Evolutionary conservation across 2,113 vertebrate genomes (phyloP).

Genomic region (Antechinus stuartii): DNA sequence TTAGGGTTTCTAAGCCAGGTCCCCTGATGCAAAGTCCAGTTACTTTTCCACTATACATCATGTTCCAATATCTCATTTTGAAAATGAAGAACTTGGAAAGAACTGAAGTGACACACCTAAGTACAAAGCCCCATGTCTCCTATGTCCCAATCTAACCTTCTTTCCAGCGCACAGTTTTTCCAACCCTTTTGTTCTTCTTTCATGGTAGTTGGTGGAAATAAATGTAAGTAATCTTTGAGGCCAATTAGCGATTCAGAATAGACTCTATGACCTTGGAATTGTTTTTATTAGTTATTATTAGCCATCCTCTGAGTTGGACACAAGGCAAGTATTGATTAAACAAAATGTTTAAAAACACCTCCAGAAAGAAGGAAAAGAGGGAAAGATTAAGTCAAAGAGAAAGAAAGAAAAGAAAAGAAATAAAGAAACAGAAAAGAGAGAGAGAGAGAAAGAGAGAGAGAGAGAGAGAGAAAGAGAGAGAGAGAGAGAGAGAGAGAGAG

Average conservation of each 20-base stretch:
- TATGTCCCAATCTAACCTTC: background rate
- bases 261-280: background rate
- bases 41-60: background rate
- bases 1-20: background rate
- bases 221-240: background rate
- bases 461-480: background rate
- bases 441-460: too few species aligned
- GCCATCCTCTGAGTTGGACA: background rate
- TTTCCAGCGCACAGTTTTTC: too few species aligned
- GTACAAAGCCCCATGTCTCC: background rate
- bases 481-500: background rate
- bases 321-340: background rate
- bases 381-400: background rate
- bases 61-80: background rate
- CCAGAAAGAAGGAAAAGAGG: background rate
- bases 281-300: background rate
- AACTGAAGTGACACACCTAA: too few species aligned
- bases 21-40: background rate
- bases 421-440: too few species aligned
- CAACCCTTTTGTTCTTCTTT: background rate
- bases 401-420: background rate
- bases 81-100: background rate
- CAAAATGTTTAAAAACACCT: background rate
- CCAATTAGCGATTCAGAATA: background rate
- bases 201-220: background rate